phyloP scores from a whole-genome alignment of 2,888 invertebrate genomes.

The Cryptophagus acutangulus region DNA sequence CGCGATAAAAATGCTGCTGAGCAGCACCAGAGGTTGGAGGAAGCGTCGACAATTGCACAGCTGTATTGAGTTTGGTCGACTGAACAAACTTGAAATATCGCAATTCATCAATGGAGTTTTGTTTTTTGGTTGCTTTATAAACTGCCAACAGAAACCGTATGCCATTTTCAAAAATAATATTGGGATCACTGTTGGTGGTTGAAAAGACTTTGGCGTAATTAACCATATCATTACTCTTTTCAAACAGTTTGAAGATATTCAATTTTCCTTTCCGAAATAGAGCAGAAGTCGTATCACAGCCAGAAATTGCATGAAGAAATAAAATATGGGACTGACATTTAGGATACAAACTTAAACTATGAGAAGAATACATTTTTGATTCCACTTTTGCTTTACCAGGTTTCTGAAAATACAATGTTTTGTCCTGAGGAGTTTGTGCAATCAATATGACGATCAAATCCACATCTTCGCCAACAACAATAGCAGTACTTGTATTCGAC shows the following conservation, averaged over 20 bases:
- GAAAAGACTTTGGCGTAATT: conserved; percentile 30
- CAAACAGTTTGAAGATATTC: conserved; percentile 25
- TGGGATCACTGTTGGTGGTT: conserved; percentile 34
- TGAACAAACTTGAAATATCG: conserved; percentile 36
- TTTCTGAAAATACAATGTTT: conserved; percentile 21
- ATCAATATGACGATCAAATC: conserved; percentile 28
- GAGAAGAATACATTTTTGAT: conserved; percentile 4
- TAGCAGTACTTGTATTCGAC: conserved; percentile 23
- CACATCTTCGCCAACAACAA: conserved; percentile 34
- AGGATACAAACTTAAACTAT: conserved; percentile 23
- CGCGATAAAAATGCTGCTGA: conserved; percentile 35
- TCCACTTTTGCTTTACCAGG: conserved; percentile 8
- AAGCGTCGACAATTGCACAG: conserved; percentile 37
- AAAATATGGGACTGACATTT: conserved; percentile 27
- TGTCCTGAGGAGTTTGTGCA: conserved; percentile 24
- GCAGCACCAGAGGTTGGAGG: conserved; percentile 38
- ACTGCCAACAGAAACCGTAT: conserved; percentile 33
- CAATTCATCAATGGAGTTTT: too few species aligned
- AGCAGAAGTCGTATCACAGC: conserved; percentile 31
- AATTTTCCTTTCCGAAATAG: conserved; percentile 32
- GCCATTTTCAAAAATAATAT: conserved; percentile 30
- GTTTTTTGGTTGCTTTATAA: too few species aligned
- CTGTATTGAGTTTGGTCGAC: conserved; percentile 36
- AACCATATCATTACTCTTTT: conserved; percentile 30
- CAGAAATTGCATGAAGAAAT: conserved; percentile 24